A percentile compares a stretch with the other conserved stretches of the same genome.
These are phyloP conservation scores for Ammospiza nelsoni DNA, from an alignment of 2,113 vertebrate species.

Conservation along the genomic window DNA sequence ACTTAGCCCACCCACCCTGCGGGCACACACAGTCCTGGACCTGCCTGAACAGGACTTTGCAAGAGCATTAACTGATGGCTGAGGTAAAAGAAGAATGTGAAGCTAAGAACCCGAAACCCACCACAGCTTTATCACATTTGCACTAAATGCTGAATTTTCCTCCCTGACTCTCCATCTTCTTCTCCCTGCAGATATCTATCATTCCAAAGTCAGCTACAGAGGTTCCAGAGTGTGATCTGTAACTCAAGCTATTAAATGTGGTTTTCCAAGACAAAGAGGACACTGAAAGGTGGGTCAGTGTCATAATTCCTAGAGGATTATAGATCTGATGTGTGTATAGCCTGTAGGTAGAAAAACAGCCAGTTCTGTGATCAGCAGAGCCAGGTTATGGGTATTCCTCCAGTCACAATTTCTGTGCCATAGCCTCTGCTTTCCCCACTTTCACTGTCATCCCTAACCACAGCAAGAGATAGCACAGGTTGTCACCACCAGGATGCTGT, in stretches of 20 bases:
- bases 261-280: neutral
- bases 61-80: neutral
- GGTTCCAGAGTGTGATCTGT: neutral
- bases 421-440: neutral
- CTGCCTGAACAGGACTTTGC: neutral
- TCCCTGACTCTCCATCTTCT: neutral
- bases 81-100: neutral
- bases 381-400: no score
- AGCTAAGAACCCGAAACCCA: neutral
- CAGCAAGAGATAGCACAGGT: neutral
- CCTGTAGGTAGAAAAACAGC: neutral
- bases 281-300: neutral
- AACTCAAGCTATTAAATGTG: neutral
- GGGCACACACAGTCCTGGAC: accelerated
- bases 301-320: neutral
- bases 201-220: neutral
- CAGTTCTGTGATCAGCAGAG: neutral
- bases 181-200: neutral
- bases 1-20: accelerated
- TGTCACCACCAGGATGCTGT: neutral
- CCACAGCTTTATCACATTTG: neutral
- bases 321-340: neutral
- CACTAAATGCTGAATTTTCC: neutral
- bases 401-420: accelerated
- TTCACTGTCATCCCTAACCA: neutral